These are phyloP conservation scores for Esox masquinongy DNA, from an alignment of 2,797 vertebrate species.

Conservation along the genomic window DNA sequence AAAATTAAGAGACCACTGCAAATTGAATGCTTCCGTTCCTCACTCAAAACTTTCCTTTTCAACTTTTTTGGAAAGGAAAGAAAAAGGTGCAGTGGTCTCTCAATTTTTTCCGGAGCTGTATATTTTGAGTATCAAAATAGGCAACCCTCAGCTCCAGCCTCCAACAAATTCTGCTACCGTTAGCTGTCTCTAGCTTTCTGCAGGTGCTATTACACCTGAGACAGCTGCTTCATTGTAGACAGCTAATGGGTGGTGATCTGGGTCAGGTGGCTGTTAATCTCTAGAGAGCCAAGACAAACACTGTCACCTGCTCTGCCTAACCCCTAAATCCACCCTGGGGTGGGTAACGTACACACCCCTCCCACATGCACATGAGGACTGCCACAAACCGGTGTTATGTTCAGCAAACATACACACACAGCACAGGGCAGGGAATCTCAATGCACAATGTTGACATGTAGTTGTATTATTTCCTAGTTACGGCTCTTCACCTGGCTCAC, in stretches of 20 bases:
- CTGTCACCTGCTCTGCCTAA: too few relatives aligned
- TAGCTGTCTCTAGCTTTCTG: not conserved
- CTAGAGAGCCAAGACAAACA: not conserved
- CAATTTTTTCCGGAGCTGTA: too few relatives aligned
- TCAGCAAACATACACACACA: not conserved
- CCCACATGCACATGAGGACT: not conserved
- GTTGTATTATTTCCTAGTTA: not conserved
- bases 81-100: too few relatives aligned
- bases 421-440: not conserved
- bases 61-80: too few relatives aligned
- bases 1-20: too few relatives aligned
- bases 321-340: not conserved
- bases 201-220: not conserved
- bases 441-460: not conserved
- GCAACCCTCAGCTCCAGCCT: too few relatives aligned
- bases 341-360: not conserved
- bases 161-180: not conserved
- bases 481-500: not conserved
- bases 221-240: not conserved
- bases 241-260: not conserved
- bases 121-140: too few relatives aligned
- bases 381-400: not conserved
- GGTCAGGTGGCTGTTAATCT: constrained; percentile 3
- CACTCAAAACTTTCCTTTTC: too few relatives aligned
- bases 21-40: too few relatives aligned